A percentile compares a stretch with the other conserved stretches of the same genome.
Conservation (phyloP, 2,113 vertebrate species). For the Entosphenus tridentatus region DNA sequence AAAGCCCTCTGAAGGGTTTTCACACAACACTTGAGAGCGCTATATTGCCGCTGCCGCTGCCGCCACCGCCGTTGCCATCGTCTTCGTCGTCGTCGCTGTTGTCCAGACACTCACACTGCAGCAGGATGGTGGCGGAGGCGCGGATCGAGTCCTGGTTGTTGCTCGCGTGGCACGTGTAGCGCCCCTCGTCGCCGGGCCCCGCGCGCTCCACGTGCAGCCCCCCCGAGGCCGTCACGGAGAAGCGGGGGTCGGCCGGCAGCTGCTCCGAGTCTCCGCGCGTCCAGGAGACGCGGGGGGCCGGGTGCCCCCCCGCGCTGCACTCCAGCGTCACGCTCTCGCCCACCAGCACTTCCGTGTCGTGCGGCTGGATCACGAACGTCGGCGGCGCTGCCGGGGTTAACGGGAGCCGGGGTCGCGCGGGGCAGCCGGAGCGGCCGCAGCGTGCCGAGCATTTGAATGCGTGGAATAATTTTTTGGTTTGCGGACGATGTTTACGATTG, state of each 20-base stretch:
- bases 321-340: constrained; percentile 87
- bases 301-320: constrained; percentile 75
- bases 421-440: no score
- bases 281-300: constrained; percentile 60
- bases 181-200: constrained; percentile 47
- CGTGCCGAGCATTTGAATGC: no score
- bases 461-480: no score
- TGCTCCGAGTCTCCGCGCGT: constrained; percentile 55
- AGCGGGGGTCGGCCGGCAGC: constrained; percentile 46
- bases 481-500: no score
- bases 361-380: constrained; percentile 85
- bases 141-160: constrained; percentile 70
- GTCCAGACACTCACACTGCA: constrained; percentile 38
- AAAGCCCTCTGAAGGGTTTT: no score
- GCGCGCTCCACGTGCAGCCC: constrained; percentile 80
- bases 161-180: constrained; percentile 74
- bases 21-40: no score
- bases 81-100: no score
- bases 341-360: constrained; percentile 85
- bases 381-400: constrained; percentile 34
- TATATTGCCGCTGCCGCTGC: no score
- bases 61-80: no score
- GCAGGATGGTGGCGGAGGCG: constrained; percentile 59
- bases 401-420: no score
- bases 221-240: constrained; percentile 61